These are phyloP conservation scores for Adelphocoris suturalis DNA, from an alignment of 2,888 invertebrate species.

Conservation along the genomic window DNA sequence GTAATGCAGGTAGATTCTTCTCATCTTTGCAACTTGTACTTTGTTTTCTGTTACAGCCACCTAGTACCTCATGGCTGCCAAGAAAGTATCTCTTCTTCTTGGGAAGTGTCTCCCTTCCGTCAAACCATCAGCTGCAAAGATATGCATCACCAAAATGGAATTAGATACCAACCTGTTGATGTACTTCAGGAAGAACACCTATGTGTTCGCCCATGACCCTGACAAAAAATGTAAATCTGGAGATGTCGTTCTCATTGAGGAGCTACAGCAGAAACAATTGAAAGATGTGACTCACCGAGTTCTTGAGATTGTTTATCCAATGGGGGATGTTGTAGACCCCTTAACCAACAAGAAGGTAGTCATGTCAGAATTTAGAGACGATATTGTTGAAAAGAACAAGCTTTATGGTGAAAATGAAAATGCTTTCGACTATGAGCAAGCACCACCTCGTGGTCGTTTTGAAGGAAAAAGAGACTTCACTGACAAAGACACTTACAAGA, in stretches of 20 bases:
- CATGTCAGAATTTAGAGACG: slow-evolving; percentile 84
- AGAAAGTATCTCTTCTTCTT: slow-evolving; percentile 80
- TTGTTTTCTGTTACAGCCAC: not conserved
- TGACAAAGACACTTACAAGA: slow-evolving; percentile 87
- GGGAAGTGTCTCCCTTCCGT: slow-evolving; percentile 90
- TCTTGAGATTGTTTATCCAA: slow-evolving; percentile 87
- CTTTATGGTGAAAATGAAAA: slow-evolving; percentile 85
- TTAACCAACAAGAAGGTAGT: slow-evolving; percentile 85
- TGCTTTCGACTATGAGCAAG: slow-evolving; percentile 87
- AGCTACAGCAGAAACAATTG: slow-evolving; percentile 86
- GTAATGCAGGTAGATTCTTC: too few relatives aligned
- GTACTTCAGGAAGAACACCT: slow-evolving; percentile 89
- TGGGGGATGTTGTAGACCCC: slow-evolving; percentile 93
- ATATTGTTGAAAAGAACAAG: slow-evolving; percentile 84
- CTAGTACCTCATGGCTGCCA: slow-evolving; percentile 30
- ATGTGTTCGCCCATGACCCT: slow-evolving; percentile 89
- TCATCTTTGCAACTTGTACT: not conserved
- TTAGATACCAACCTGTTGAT: slow-evolving; percentile 88
- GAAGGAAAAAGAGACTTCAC: slow-evolving; percentile 91
- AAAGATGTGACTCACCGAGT: slow-evolving; percentile 89
- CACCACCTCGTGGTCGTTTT: slow-evolving; percentile 89
- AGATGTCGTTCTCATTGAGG: slow-evolving; percentile 89
- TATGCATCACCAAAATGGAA: slow-evolving; percentile 87
- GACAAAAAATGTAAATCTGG: slow-evolving; percentile 88
- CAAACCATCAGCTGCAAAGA: slow-evolving; percentile 89